Evolutionary conservation across 1,140 invertebrate genomes (phyloP), one percentile per base, ranked within the genome.

Genomic region (Piezodorus guildinii): DNA sequence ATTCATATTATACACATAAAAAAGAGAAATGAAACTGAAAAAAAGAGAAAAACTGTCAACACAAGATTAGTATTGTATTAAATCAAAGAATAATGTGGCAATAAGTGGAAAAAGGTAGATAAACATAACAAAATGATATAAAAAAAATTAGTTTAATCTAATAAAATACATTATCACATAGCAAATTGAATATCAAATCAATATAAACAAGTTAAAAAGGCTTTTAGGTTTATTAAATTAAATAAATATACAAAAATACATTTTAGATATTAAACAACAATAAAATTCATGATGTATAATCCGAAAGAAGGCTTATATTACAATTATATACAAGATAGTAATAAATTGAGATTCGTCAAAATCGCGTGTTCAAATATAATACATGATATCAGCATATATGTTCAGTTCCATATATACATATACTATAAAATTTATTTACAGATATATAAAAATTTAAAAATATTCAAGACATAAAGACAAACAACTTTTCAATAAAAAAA

Each of bases 221-320:
- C 51, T 56, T 19, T 23, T 23, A 23, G 4, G 23, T 23, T 16
- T 23, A 23, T 23, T 16, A 56, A 23, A 16, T 56, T 25, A 56
- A 56, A 56, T 56, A 56, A 56, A 56, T 56, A 25, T 56, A 56
- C 52, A 56, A 56, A 49, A 56, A 56, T 56, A 56, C 52, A 56
- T 56, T 56, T 49, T 25, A 56, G 15, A 56, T 25, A 56, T 56
- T 56, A 21, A 21, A 25, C 23, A 56, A 56, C 52, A 56, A 56
- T 56, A 23, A 25, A 23, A 17, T 49, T 19, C 4, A 49, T 19
- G n/a, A 49, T 49, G 19, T 19, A 5, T 19, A 21, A 9, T 17
- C 10, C 19, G 4, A 17, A 49, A 49, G n/a, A 6, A 49, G 4
- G 19, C 46, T 19, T 49, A 49, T 21, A 49, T 19, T 49, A 49